Evolutionary conservation across 2,888 invertebrate genomes (phyloP).

Genomic region (Patella pellucida): DNA sequence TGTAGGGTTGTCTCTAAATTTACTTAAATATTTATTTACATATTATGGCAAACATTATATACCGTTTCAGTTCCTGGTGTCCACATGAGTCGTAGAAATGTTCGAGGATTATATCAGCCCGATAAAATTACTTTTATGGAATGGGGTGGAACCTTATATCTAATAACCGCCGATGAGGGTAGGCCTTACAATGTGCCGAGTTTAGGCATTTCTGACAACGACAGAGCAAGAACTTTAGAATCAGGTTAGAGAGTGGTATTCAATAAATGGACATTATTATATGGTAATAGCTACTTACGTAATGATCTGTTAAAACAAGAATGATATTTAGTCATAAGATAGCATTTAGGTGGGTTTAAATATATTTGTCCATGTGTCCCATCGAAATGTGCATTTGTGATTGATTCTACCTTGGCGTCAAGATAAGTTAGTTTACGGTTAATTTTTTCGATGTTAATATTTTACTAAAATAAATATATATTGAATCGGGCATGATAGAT

Average conservation of each 20-base stretch:
- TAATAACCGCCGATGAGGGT: slow-evolving; percentile 22
- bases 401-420: too few species aligned
- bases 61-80: slow-evolving; percentile 5
- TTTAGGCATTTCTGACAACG: slow-evolving; percentile 14
- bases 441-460: too few species aligned
- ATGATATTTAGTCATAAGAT: too few species aligned
- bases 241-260: not conserved
- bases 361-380: too few species aligned
- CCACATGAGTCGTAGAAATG: not conserved
- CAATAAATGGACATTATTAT: too few species aligned
- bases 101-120: slow-evolving; percentile 19
- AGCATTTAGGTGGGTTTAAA: too few species aligned
- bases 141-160: slow-evolving; percentile 14
- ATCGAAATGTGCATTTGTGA: too few species aligned
- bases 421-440: too few species aligned
- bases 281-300: too few species aligned
- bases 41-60: slow-evolving; percentile 2
- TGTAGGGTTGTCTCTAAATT: not conserved
- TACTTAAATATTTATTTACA: slow-evolving; percentile 6
- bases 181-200: slow-evolving; percentile 15
- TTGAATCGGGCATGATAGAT: too few species aligned
- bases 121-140: slow-evolving; percentile 19
- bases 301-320: too few species aligned
- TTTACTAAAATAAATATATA: too few species aligned
- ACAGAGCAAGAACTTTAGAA: slow-evolving; percentile 15